A percentile compares a stretch with the other conserved stretches of the same genome.
Conservation (phyloP, 2,888 invertebrate genomes). For the Ceratothoa steindachneri region DNA sequence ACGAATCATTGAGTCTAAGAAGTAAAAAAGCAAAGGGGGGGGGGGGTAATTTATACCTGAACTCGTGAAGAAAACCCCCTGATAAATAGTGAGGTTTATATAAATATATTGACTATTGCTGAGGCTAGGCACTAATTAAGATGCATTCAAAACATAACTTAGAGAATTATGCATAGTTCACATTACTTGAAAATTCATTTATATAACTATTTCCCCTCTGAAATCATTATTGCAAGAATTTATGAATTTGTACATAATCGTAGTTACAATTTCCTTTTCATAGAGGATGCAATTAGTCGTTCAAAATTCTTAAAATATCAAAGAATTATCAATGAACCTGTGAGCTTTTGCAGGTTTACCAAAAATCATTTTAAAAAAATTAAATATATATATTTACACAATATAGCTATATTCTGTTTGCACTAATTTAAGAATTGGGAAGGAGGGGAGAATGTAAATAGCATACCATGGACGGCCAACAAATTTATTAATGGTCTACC, state of each 20-base stretch:
- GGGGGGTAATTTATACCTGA: too few species aligned
- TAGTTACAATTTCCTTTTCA: not conserved
- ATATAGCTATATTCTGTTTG: not conserved
- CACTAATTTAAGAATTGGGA: not conserved
- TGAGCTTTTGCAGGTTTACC: too few species aligned
- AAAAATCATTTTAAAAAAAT: not conserved
- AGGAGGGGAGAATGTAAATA: not conserved
- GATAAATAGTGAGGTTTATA: not conserved
- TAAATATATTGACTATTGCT: constrained; percentile 20
- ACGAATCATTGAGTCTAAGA: too few species aligned
- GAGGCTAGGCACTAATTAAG: not conserved
- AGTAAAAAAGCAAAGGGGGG: too few species aligned
- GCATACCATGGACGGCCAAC: not conserved
- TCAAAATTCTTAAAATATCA: too few species aligned
- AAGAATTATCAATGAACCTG: too few species aligned
- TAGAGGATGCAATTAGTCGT: too few species aligned
- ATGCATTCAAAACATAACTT: not conserved
- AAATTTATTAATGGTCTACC: not conserved
- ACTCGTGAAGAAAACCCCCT: too few species aligned
- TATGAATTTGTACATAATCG: not conserved
- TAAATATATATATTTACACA: not conserved
- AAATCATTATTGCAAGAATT: not conserved
- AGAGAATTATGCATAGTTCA: not conserved
- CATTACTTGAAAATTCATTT: not conserved
- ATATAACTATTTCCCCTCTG: not conserved